These are phyloP conservation scores for Pseudomugil tenellus DNA, from an alignment of 2,797 vertebrate species.

Conservation along the genomic window DNA sequence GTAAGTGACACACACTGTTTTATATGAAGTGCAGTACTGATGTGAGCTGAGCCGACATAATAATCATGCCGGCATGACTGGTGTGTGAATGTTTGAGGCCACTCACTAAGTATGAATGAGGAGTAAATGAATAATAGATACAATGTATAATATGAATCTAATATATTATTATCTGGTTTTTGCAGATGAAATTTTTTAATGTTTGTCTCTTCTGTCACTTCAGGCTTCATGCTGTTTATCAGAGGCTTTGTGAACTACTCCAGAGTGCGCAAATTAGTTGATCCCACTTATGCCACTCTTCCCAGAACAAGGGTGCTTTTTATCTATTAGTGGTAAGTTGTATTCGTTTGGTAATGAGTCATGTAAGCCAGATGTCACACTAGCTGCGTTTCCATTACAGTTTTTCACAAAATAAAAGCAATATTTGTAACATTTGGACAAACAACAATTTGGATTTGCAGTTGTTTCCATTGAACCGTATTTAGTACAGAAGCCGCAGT, in stretches of 20 bases:
- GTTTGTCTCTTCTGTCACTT: conserved; percentile 6
- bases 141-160: too few species aligned
- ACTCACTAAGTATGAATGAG: too few species aligned
- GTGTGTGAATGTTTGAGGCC: too few species aligned
- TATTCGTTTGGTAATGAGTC: neutral
- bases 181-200: neutral
- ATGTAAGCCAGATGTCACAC: neutral
- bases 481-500: too few species aligned
- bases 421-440: too few species aligned
- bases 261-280: conserved; percentile 97
- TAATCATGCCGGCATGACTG: neutral
- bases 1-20: conserved; percentile 80
- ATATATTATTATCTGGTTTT: neutral
- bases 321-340: conserved; percentile 94
- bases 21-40: neutral
- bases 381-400: too few species aligned
- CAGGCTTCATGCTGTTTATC: conserved; percentile 98
- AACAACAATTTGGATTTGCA: too few species aligned
- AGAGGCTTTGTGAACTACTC: conserved; percentile 99
- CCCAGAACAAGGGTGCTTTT: conserved; percentile 98
- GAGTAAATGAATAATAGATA: too few species aligned
- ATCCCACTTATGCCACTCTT: conserved; percentile 90
- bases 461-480: too few species aligned
- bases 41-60: neutral
- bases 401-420: too few species aligned